Percentiles rank a stretch among this genome's conserved stretches.
phyloP scores from a whole-genome alignment of 2,888 invertebrate genomes.

The Mystacides longicornis region DNA sequence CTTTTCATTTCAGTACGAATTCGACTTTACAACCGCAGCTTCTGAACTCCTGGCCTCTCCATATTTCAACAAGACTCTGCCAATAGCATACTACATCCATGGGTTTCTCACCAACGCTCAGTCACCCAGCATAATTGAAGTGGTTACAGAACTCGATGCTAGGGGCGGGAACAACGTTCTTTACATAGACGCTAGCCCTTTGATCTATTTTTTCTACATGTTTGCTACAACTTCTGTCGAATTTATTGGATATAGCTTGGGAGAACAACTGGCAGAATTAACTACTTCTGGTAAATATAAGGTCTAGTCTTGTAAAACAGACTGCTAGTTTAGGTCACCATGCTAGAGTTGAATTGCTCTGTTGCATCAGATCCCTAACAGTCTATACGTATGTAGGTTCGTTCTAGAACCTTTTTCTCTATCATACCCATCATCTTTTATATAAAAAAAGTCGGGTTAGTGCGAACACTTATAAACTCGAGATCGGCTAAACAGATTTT shows the following conservation, averaged over 20 bases:
- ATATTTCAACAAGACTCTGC: not conserved
- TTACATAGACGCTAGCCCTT: constrained; percentile 39
- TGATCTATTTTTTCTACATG: constrained; percentile 37
- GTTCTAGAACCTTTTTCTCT: too few relatives aligned
- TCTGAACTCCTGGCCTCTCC: not conserved
- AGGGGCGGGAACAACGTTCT: constrained; percentile 30
- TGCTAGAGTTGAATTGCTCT: too few relatives aligned
- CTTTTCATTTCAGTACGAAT: constrained; percentile 1
- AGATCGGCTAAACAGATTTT: too few relatives aligned
- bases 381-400: too few relatives aligned
- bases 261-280: constrained; percentile 18
- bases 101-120: not conserved
- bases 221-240: constrained; percentile 37
- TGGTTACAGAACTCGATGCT: not conserved
- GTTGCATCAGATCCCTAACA: too few relatives aligned
- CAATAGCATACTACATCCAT: not conserved
- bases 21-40: not conserved
- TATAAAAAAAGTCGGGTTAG: too few relatives aligned
- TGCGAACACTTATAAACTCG: too few relatives aligned
- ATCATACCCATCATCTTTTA: too few relatives aligned
- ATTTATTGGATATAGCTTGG: constrained; percentile 39
- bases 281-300: not conserved
- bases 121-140: not conserved
- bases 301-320: too few relatives aligned
- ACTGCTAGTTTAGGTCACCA: too few relatives aligned